Conservation (phyloP, 2,797 vertebrate genomes). For the Dipus sagitta region DNA sequence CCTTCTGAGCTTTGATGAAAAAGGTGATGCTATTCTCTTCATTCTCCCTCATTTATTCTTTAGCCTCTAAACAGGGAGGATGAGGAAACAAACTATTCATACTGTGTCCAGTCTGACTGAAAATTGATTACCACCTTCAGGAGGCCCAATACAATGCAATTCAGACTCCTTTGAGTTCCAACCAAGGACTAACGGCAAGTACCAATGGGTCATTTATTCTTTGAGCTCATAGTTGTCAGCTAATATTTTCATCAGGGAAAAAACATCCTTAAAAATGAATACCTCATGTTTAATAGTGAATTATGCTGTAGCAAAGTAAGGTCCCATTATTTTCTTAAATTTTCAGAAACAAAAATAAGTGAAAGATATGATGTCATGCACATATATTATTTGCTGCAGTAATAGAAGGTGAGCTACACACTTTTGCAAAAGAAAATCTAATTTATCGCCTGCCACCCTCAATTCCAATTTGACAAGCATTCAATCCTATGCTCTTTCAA, state of each 20-base stretch:
- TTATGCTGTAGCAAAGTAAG: constrained; percentile 64
- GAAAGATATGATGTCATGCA: constrained; percentile 81
- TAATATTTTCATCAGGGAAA: constrained; percentile 75
- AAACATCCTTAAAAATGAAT: constrained; percentile 76
- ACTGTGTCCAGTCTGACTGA: not conserved
- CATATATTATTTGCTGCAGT: constrained; percentile 83
- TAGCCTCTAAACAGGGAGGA: not conserved
- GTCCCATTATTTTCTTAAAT: constrained; percentile 76
- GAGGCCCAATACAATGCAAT: not conserved
- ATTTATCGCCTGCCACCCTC: constrained; percentile 86
- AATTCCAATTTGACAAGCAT: constrained; percentile 85
- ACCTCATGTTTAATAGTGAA: constrained; percentile 76
- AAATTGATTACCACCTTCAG: not conserved
- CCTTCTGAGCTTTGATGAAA: not conserved
- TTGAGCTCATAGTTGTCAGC: constrained; percentile 57
- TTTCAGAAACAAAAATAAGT: constrained; percentile 83
- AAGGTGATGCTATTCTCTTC: not conserved
- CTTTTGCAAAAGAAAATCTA: constrained; percentile 87
- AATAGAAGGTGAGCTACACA: constrained; percentile 81
- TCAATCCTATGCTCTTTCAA: constrained; percentile 81
- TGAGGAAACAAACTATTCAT: not conserved
- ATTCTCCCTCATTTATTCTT: not conserved
- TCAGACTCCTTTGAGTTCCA: constrained; percentile 15
- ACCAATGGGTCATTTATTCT: constrained; percentile 10
- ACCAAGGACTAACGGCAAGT: not conserved